phyloP scores from a whole-genome alignment of 2,113 vertebrate genomes.

The Gadus chalcogrammus region DNA sequence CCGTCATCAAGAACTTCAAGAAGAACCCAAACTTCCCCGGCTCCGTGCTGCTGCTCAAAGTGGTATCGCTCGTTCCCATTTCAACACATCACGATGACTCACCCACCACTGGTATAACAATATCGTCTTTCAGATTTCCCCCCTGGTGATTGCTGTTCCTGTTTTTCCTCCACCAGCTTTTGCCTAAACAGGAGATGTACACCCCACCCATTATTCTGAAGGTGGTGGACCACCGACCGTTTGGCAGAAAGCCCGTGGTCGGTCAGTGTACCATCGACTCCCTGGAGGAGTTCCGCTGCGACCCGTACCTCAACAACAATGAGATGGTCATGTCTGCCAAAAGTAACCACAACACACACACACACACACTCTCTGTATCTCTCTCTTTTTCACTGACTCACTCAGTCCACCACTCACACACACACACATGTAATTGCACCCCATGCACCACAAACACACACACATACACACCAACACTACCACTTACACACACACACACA shows the following conservation, averaged over 20 bases:
- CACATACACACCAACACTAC: no score
- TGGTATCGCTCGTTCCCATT: constrained; percentile 70
- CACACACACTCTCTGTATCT: no score
- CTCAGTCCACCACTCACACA: no score
- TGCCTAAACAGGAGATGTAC: constrained; percentile 95
- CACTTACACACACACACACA: no score
- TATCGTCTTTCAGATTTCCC: background rate
- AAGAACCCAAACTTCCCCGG: constrained; percentile 94
- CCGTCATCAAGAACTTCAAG: constrained; percentile 92
- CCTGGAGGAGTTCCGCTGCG: constrained; percentile 87
- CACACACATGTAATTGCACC: no score
- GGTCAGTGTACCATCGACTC: constrained; percentile 90
- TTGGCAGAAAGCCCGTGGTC: constrained; percentile 90
- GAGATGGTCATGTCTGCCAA: constrained; percentile 84
- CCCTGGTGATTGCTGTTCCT: background rate
- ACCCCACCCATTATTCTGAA: constrained; percentile 95
- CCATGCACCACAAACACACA: no score
- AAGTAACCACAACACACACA: constrained; percentile 68
- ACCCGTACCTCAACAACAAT: constrained; percentile 78
- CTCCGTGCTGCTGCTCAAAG: constrained; percentile 93
- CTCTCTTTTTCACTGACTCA: no score
- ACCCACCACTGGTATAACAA: background rate
- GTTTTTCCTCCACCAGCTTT: constrained; percentile 66
- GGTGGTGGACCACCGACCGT: constrained; percentile 91
- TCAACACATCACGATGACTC: background rate